These are phyloP conservation scores for Aphis gossypii DNA, from an alignment of 1,140 invertebrate species.

Conservation along the genomic window DNA sequence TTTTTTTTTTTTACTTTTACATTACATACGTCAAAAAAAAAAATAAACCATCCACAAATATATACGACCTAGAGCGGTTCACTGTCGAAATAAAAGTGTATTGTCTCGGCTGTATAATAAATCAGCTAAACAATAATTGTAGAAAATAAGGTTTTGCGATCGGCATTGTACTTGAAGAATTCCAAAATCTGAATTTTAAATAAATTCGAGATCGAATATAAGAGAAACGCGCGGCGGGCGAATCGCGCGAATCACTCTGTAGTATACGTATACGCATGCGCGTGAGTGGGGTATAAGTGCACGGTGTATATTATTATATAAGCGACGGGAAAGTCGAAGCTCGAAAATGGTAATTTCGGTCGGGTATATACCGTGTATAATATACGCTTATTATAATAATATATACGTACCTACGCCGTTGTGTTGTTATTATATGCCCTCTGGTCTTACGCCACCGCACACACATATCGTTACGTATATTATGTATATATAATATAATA, in stretches of 20 bases:
- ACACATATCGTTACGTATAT: neutral
- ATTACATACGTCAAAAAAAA: neutral
- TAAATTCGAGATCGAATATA: neutral
- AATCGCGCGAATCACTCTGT: neutral
- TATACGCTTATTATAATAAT: neutral
- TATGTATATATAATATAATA: neutral
- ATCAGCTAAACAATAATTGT: neutral
- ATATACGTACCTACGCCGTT: neutral
- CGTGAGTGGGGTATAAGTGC: neutral
- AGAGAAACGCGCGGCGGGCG: neutral
- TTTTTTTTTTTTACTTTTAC: neutral
- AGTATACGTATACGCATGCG: neutral
- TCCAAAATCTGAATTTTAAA: neutral
- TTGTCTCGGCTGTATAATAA: neutral
- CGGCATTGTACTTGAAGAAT: neutral
- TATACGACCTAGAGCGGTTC: neutral
- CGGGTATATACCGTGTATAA: neutral
- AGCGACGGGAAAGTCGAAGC: neutral
- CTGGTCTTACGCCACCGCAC: slow-evolving; percentile 11
- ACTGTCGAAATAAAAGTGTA: neutral
- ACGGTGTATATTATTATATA: no score
- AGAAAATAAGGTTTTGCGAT: neutral
- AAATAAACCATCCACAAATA: no score
- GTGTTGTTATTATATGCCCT: neutral
- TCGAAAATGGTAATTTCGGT: slow-evolving; percentile 40